Evolutionary conservation across 2,888 invertebrate genomes (phyloP).

Genomic region (Marronus borbonicus): DNA sequence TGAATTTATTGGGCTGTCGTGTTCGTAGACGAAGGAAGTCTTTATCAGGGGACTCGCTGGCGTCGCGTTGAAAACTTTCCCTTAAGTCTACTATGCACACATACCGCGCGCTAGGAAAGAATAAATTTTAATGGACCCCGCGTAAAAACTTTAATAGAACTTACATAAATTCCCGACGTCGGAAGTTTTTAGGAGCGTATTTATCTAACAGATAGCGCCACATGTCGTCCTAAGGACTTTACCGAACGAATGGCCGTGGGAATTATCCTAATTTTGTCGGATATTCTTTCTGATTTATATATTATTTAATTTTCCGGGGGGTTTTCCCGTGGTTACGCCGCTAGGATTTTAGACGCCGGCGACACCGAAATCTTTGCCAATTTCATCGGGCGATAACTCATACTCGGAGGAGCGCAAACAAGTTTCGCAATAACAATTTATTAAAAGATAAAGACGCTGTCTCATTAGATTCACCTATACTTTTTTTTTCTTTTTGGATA

Average conservation of each 20-base stretch:
- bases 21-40: constrained; percentile 19
- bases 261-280: constrained; percentile 47
- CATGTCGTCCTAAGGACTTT: constrained; percentile 37
- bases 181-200: constrained; percentile 42
- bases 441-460: constrained; percentile 25
- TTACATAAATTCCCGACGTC: constrained; percentile 39
- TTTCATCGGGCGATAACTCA: constrained; percentile 30
- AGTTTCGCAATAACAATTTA: constrained; percentile 32
- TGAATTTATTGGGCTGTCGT: constrained; percentile 42
- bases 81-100: constrained; percentile 10
- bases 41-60: constrained; percentile 23
- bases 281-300: constrained; percentile 46
- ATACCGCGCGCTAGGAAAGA: constrained; percentile 36
- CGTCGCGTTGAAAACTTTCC: constrained; percentile 36
- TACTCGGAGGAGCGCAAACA: constrained; percentile 26
- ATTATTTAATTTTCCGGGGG: constrained; percentile 35
- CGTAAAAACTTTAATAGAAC: constrained; percentile 47
- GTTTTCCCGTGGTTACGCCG: neutral
- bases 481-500: constrained; percentile 28
- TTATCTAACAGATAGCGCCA: constrained; percentile 44
- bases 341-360: neutral
- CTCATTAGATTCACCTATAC: constrained; percentile 15
- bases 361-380: constrained; percentile 14
- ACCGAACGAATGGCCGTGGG: constrained; percentile 33
- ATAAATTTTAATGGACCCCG: constrained; percentile 42